phyloP scores from a whole-genome alignment of 2,113 vertebrate species.

The Brachyhypopomus occidentalis region DNA sequence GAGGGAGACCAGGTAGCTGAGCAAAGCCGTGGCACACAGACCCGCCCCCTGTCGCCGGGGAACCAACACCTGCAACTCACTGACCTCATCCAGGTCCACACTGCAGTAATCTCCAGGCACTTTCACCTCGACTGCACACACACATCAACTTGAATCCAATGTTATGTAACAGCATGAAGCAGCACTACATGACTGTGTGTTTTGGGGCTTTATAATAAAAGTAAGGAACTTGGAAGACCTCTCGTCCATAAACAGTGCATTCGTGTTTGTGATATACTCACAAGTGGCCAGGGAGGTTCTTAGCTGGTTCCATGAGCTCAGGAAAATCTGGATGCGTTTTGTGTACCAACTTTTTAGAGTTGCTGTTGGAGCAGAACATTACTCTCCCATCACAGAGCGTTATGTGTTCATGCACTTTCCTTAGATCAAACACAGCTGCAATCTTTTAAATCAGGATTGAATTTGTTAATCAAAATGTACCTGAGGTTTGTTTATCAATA shows the following conservation, averaged over 20 bases:
- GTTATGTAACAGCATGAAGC: too few relatives aligned
- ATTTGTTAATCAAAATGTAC: constrained; percentile 64
- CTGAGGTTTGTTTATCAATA: constrained; percentile 72
- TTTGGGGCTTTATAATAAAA: too few relatives aligned
- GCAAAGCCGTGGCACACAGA: constrained; percentile 85
- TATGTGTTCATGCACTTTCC: neutral
- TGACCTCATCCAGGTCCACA: constrained; percentile 71
- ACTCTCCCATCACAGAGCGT: neutral
- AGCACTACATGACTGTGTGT: too few relatives aligned
- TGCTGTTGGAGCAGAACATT: constrained; percentile 43
- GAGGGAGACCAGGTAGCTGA: constrained; percentile 86
- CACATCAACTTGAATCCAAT: neutral
- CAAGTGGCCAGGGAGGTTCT: constrained; percentile 79
- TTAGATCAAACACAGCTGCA: neutral
- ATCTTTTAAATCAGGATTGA: neutral
- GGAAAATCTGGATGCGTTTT: constrained; percentile 72
- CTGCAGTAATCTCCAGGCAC: constrained; percentile 78
- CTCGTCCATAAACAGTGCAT: neutral
- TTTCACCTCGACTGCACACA: constrained; percentile 82
- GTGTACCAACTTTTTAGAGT: constrained; percentile 65
- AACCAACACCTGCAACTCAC: constrained; percentile 79
- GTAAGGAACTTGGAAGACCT: constrained; percentile 21
- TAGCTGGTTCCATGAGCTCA: constrained; percentile 87
- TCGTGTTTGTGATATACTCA: constrained; percentile 56
- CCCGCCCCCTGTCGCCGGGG: constrained; percentile 82